A percentile compares a stretch with the other conserved stretches of the same genome.
Evolutionary conservation across 2,113 vertebrate genomes (phyloP).

Genomic region (Ifrita kowaldi): DNA sequence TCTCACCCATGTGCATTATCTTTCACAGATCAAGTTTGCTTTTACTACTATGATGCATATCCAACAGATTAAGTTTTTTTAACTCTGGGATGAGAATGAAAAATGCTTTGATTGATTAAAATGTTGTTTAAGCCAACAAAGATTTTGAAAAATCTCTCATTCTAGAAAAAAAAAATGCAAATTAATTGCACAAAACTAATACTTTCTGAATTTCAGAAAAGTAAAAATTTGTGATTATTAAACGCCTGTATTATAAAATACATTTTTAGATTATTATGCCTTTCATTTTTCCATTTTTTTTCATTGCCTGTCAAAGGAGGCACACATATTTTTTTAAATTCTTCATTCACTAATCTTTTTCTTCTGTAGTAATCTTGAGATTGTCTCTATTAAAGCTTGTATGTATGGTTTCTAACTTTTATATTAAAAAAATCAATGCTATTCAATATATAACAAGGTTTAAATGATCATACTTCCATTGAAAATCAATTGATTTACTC

Average conservation of each 20-base stretch:
- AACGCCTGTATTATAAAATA: background rate
- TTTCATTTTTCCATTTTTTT: background rate
- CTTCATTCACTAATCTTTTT: background rate
- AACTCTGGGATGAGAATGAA: background rate
- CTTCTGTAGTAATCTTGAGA: background rate
- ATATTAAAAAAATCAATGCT: background rate
- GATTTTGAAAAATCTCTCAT: background rate
- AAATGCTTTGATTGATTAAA: background rate
- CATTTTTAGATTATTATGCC: background rate
- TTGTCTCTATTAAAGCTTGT: background rate
- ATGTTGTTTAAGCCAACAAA: background rate
- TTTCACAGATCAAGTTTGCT: background rate
- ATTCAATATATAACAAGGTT: background rate
- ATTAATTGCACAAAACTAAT: background rate
- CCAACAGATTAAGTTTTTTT: background rate
- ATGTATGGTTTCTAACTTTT: background rate
- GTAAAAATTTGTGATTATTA: accelerated
- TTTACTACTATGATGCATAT: background rate
- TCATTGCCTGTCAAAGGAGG: background rate
- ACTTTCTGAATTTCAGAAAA: background rate
- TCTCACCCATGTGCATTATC: background rate
- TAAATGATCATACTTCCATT: background rate
- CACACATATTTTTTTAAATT: background rate
- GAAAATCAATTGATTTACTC: background rate
- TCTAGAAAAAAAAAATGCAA: background rate